Evolutionary conservation across 2,888 invertebrate species (phyloP), one percentile per base, ranked within the genome.

Genomic region (Kuschelorhynchus macadamiae): DNA sequence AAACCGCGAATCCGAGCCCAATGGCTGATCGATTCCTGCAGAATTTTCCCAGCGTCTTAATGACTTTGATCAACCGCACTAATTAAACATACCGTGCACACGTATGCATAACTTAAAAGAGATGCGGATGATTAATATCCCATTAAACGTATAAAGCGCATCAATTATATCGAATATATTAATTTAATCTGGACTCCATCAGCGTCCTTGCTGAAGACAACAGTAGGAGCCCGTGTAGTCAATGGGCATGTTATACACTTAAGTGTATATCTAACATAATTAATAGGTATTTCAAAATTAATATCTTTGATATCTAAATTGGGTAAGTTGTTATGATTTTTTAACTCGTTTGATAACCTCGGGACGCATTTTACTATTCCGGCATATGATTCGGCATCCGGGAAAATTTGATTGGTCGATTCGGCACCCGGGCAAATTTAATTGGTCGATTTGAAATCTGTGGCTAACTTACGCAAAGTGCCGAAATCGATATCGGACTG

Each of bases 181-280:
- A 60, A 60, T 60, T 60, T 60, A 50, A 60, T 41, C 60, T 39
- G 41, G 32, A 60, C n/a, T 49, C 39, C 59, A 60, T 60, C 59
- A 49, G 21, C 41, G 33, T 39, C n/a, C 47, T 36, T 44, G 36
- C 39, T 30, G 25, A 59, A 33, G 11, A 30, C 25, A 59, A 59
- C 36, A 59, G 16, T 39, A 21, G 25, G 14, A 25, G 39, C 17
- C 16, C 47, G n/a, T 44, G 9, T 59, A 61, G 52, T 61, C 61
- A 41, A 50, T 50, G 42, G 52, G 52, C 59, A 59, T 18, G 20
- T 46, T 7, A 4, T 21, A 11, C 7, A 32, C 8, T 2, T 14
- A 9, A 16, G 12, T 8, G 2, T n/a, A n/a, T n/a, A n/a, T n/a
- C n/a, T n/a, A n/a, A n/a, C n/a, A n/a, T n/a, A n/a, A n/a, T n/a